These are phyloP conservation scores for Miichthys miiuy DNA, from an alignment of 2,797 vertebrate genomes.

Conservation along the genomic window DNA sequence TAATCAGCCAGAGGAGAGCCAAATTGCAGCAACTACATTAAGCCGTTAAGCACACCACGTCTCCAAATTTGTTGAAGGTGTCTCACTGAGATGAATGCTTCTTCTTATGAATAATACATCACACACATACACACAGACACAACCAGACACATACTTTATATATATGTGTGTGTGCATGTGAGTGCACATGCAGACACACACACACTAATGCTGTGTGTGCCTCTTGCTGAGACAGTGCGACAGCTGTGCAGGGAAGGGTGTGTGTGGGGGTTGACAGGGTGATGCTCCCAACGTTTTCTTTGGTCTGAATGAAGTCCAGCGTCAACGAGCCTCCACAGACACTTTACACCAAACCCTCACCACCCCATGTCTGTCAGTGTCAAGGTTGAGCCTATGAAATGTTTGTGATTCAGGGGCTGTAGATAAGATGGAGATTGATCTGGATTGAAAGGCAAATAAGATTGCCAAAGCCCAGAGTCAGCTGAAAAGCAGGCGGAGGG, in stretches of 20 bases:
- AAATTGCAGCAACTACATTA: constrained; percentile 86
- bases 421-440: constrained; percentile 85
- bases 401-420: constrained; percentile 85
- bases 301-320: constrained; percentile 53
- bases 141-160: constrained; percentile 52
- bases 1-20: constrained; percentile 85
- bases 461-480: constrained; percentile 82
- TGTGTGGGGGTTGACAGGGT: constrained; percentile 22
- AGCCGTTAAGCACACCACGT: constrained; percentile 83
- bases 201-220: constrained; percentile 1
- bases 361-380: constrained; percentile 64
- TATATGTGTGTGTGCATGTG: constrained; percentile 24
- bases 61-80: constrained; percentile 85
- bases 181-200: constrained; percentile 13
- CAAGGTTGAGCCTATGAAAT: constrained; percentile 82
- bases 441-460: constrained; percentile 86
- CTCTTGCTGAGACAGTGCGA: constrained; percentile 53
- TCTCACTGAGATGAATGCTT: constrained; percentile 80
- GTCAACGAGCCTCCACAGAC: constrained; percentile 50
- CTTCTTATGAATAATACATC: constrained; percentile 85
- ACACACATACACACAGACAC: constrained; percentile 52
- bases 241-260: constrained; percentile 65
- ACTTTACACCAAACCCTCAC: constrained; percentile 53
- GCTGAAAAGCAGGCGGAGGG: constrained; percentile 75
- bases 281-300: constrained; percentile 37